A percentile compares a stretch with the other conserved stretches of the same genome.
Evolutionary conservation across 2,888 invertebrate genomes (phyloP).

Genomic region (Morpho deidamia): DNA sequence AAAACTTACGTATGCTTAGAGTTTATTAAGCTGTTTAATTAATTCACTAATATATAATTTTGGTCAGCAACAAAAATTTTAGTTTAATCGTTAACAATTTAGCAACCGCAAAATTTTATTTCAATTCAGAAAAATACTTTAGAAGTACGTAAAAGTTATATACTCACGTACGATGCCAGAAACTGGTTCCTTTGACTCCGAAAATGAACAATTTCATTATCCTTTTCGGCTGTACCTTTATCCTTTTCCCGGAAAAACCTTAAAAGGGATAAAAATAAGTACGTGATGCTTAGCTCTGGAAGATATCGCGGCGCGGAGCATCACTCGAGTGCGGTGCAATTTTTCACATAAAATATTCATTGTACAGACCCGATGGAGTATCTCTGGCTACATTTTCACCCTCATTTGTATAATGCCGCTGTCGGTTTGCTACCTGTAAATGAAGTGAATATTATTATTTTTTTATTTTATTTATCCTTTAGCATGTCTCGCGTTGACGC

Average conservation of each 20-base stretch:
- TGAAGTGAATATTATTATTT: conserved; percentile 26
- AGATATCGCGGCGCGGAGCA: conserved; percentile 12
- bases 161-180: background rate
- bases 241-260: conserved; percentile 14
- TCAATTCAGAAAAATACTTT: no score
- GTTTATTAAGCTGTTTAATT: no score
- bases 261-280: conserved; percentile 22
- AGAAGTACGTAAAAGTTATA: background rate
- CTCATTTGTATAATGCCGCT: conserved; percentile 34
- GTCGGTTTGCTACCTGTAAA: conserved; percentile 23
- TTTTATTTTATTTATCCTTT: conserved; percentile 20
- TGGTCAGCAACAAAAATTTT: background rate
- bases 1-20: no score
- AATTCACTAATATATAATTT: no score
- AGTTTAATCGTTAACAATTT: background rate
- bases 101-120: no score
- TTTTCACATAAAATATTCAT: conserved; percentile 59
- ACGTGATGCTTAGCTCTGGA: conserved; percentile 17
- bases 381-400: conserved; percentile 23
- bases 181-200: conserved; percentile 9
- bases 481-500: background rate
- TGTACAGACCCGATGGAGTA: conserved; percentile 42
- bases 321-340: conserved; percentile 39
- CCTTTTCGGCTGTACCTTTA: conserved; percentile 10
- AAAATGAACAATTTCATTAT: conserved; percentile 16